Conservation (phyloP, 2,113 vertebrate genomes). For the Centrocercus urophasianus region DNA sequence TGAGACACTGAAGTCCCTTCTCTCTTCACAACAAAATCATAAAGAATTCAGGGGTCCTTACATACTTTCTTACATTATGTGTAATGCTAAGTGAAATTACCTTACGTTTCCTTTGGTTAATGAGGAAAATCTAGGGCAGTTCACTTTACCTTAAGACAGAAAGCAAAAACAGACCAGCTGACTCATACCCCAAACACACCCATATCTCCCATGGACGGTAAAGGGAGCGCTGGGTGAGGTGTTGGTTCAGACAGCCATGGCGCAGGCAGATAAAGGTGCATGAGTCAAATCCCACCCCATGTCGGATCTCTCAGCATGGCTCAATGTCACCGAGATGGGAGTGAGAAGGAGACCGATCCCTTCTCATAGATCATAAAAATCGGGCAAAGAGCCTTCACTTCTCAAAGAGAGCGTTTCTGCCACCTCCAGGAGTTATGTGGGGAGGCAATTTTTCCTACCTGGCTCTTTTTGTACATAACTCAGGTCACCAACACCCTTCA, state of each 20-base stretch:
- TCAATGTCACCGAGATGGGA: not conserved
- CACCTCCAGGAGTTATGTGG: not conserved
- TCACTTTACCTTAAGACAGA: not conserved
- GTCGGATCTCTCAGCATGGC: not conserved
- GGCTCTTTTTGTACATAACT: not conserved
- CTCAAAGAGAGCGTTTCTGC: not conserved
- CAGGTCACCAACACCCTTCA: not conserved
- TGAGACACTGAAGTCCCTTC: not conserved
- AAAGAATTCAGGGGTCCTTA: not conserved
- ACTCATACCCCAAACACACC: slow-evolving; percentile 29
- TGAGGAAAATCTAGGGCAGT: slow-evolving; percentile 12
- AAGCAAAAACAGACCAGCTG: slow-evolving; percentile 3
- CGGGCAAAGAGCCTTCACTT: rapidly evolving
- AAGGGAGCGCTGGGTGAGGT: not conserved
- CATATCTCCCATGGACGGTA: not conserved
- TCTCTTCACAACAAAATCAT: not conserved
- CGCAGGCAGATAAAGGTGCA: not conserved
- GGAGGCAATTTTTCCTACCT: not conserved
- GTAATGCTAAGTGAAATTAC: not conserved
- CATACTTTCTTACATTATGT: not conserved
- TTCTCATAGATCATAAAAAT: not conserved
- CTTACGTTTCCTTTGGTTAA: not conserved
- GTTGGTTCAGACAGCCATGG: not conserved
- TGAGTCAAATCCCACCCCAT: not conserved
- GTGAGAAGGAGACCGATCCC: not conserved